Evolutionary conservation across 2,888 invertebrate species (phyloP), one percentile per base, ranked within the genome.

Genomic region (Liopterus haemorrhoidalis): DNA sequence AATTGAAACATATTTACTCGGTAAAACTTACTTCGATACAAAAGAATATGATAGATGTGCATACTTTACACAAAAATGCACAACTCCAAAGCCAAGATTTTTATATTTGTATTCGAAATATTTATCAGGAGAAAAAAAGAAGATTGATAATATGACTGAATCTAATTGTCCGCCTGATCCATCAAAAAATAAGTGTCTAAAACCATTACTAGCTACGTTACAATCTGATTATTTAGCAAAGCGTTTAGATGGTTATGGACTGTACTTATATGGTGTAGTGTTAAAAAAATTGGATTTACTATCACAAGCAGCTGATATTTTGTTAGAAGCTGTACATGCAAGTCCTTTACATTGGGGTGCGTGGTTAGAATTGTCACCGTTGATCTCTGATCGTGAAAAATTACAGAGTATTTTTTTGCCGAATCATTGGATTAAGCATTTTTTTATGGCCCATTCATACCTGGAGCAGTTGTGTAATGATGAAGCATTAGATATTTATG

Each of bases 281-380:
- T 69, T 95, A 35, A 88, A 90, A 59, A 89, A 91, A 60, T 67
- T 95, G 41, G 89, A 93, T 59, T 71, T 95, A 9, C 72, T 79
- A 36, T 77, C 76, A 49, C 79, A 85, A 57, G 93, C 96, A 0
- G 78, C 82, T 16, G 81, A 85, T 53, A 77, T 86, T 35, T 73
- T 97, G 28, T 75, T 86, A 14, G 82, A 88, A 58, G 79, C 94
- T 0, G 78, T 92, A 8, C 78, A 81, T 46, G 73, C 78, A 28
- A 80, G 84, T 41, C 94, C 94, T 1, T 79, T 89, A 59, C 78
- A 94, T 48, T 99, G 97, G 97, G 85, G 91, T 28, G 87, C 95
- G 0, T 99, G 97, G 91, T 73, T 90, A 22, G 95, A 96, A 65
- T 70, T 99, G 9, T 85, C 92, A 0, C 79, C 85, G 5, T 70